Base-by-base conservation (phyloP, 2,888 invertebrate species). In the Nyleta sp. region DNA sequence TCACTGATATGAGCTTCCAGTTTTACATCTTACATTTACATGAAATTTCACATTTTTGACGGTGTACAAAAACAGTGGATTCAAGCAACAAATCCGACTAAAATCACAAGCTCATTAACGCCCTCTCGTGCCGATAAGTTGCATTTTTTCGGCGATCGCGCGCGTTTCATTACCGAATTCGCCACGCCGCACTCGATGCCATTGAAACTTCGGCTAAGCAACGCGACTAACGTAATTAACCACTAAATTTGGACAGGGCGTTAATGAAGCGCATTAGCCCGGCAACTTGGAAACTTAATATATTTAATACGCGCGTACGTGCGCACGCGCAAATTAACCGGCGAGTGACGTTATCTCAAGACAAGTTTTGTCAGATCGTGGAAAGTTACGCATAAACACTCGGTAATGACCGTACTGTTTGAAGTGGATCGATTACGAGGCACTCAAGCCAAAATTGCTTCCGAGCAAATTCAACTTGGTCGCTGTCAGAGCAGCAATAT, bases 401-500 rank as follows among this genome's bases (percentile, higher is more conserved):
- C 55, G 50, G 62, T 74, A 74, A 72, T 74, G 78, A 71, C 60
- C 64, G 42, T 74, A 50, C 60, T 59, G 74, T 74, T 79, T 70
- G 73, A 74, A 78, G 78, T 71, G 65, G 74, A 75, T 79, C 74
- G 78, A 79, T 79, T 79, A 73, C 67, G 60, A 48, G 65, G 70
- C 67, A 50, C 62, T 60, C 73, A 48, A 42, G 71, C 53, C 55
- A 57, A 81, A 81, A 82, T 82, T 81, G 80, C 71, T 74, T 67
- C 67, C 60, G 65, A 70, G 77, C 62, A 70, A 74, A 76, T 78
- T 77, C 77, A 70, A 78, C 81, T 81, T 71, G 78, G 72, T 57
- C 60, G 64, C 77, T 77, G 71, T 79, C 77, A 77, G 81, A 40
- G 48, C 65, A 48, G 81, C 83, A 82, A 83, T 83, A 85, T 84